Conservation (phyloP, 1,140 invertebrate species). For the Gryon sp. region DNA sequence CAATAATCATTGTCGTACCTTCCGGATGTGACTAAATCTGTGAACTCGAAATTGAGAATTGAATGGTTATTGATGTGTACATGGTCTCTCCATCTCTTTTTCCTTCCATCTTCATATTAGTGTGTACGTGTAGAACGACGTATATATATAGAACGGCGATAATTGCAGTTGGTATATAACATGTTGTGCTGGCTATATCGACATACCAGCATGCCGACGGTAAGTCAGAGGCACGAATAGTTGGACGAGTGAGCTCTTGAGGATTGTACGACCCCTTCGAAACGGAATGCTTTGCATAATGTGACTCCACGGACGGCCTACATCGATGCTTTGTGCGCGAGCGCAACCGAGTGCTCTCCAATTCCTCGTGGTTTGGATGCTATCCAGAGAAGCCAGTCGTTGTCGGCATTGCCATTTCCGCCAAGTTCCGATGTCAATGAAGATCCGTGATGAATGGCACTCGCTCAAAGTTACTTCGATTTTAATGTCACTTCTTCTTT, state of each 20-base stretch:
- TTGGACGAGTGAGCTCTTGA: conserved; percentile 71
- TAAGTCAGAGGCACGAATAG: conserved; percentile 67
- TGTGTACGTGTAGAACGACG: neutral
- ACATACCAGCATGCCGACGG: conserved; percentile 41
- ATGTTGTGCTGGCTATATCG: conserved; percentile 41
- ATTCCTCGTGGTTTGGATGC: conserved; percentile 71
- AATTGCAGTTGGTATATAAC: conserved; percentile 38
- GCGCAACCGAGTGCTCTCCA: conserved; percentile 63
- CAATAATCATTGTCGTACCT: conserved; percentile 20
- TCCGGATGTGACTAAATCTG: conserved; percentile 29
- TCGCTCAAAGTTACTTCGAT: conserved; percentile 54
- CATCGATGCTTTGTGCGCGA: conserved; percentile 62
- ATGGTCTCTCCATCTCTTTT: too few relatives aligned
- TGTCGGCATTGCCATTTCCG: conserved; percentile 29
- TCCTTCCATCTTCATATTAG: too few relatives aligned
- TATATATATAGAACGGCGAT: conserved; percentile 15
- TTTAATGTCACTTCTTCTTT: conserved; percentile 48
- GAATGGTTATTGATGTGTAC: conserved; percentile 28
- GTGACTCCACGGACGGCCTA: conserved; percentile 68
- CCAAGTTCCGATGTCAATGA: conserved; percentile 58
- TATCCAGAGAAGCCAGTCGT: conserved; percentile 63
- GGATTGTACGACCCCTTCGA: conserved; percentile 68
- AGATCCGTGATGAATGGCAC: conserved; percentile 55
- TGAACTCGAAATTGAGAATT: conserved; percentile 36
- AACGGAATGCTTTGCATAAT: conserved; percentile 77